Evolutionary conservation across 2,888 invertebrate genomes (phyloP).

Genomic region (Carterocephalus palaemon): DNA sequence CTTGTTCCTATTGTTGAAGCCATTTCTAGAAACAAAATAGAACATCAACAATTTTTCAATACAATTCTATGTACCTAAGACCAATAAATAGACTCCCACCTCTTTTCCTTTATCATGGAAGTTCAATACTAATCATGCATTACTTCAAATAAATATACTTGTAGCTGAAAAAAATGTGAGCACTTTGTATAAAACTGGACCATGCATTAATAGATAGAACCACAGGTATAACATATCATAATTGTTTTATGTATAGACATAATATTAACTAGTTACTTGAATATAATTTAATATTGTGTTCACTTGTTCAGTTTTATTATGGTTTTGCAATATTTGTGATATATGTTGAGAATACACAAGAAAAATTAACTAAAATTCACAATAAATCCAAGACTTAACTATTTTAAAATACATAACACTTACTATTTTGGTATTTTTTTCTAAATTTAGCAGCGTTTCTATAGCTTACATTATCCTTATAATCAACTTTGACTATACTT

Average conservation of each 20-base stretch:
- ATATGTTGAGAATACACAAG: no score
- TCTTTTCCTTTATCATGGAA: slow-evolving; percentile 18
- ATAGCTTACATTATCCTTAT: slow-evolving; percentile 92
- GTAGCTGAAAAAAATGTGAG: slow-evolving; percentile 20
- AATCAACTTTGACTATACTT: slow-evolving; percentile 89
- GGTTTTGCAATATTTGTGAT: no score
- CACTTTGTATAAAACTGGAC: slow-evolving; percentile 10
- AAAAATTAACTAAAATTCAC: slow-evolving; percentile 18
- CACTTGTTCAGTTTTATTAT: no score
- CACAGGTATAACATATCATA: slow-evolving; percentile 1
- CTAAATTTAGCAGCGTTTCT: slow-evolving; percentile 88
- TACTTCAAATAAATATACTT: slow-evolving; percentile 26
- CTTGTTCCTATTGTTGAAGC: slow-evolving; percentile 57
- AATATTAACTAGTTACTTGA: no score
- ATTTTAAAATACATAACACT: slow-evolving; percentile 33
- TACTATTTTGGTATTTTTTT: slow-evolving; percentile 61
- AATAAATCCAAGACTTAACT: slow-evolving; percentile 27
- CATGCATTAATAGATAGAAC: slow-evolving; percentile 6
- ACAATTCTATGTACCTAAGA: slow-evolving; percentile 1
- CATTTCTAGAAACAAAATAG: slow-evolving; percentile 59
- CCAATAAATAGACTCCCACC: slow-evolving; percentile 12
- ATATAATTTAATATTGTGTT: no score
- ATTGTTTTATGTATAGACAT: no score
- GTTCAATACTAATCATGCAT: slow-evolving; percentile 24
- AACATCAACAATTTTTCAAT: background rate